Evolutionary conservation across 37 sponge, comb jelly and placozoan species (phyloP), one percentile per base, ranked within the genome.

Genomic region (Ianthella basta): DNA sequence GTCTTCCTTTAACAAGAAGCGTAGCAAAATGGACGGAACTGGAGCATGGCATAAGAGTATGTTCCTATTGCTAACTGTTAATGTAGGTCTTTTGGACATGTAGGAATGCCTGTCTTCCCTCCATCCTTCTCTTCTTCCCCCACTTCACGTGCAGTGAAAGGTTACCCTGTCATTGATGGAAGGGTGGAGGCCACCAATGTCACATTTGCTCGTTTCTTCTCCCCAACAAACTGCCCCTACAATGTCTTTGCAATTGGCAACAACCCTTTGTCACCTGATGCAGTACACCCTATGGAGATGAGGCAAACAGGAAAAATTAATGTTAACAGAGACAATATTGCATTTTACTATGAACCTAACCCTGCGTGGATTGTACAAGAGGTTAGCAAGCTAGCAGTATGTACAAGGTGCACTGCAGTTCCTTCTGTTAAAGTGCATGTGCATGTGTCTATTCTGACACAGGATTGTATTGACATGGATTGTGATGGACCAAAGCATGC

Each of bases 401-500:
- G 10, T n/a, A 29, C 2, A 61, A 13, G 10, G 25, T 29, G 64
- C 10, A 10, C 24, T 61, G 64, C 13, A 61, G 64, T 10, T 61
- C 24, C 27, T 61, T 2, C 64, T 29, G 13, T 61, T 29, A 29
- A 61, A n/a, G 2, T 13, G 2, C 10, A 13, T 2, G 20, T 24
- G 79, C 59, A 4, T 85, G 50, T 34, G 29, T 89, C 27, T 12
- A 24, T 15, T 68, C 29, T 66, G 53, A 24, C 40, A 19, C 60
- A 91, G 86, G 98, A 98, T 64, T 98, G 98, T 77, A 85, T 98
- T 36, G 98, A 98, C 50, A 98, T 98, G 98, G 96, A 96, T 59
- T 98, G 98, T 94, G 98, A 98, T 88, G 98, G 96, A 37, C 97
- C 93, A 40, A 98, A 98, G 85, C 94, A 98, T 80, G 84, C 94